Base-by-base conservation (phyloP, 64 coral and sea anemone species). In the Actinia tenebrosa region DNA sequence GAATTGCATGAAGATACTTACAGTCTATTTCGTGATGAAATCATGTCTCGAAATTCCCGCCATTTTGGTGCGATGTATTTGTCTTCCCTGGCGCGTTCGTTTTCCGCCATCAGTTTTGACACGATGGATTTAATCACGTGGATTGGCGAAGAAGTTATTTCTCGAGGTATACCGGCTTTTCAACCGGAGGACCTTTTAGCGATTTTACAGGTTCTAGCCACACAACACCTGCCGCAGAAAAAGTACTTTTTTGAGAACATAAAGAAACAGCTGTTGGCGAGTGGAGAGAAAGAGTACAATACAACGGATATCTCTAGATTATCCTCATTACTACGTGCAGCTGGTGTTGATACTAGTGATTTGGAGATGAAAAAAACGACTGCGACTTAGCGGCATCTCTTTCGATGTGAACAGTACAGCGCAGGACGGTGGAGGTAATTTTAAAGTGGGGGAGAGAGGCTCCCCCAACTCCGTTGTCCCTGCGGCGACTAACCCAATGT, bases 121-220 rank as follows among this genome's bases (percentile, higher is more conserved):
- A 53, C 50, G 50, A 20, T 3, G 16, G 13, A 16, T 53, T 53
- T 81, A 6, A 53, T 81, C 11, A 19, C 19, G 5, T 85, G 83
- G 83, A 22, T 85, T 43, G 83, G 46, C 15, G 60, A 85, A 30
- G 83, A 85, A 63, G 56, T 85, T 61, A 10, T 85, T 61, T 45
- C 18, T 30, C n/a, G 83, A 10, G 30, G 54, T 85, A 16, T 61
- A 23, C 43, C 55, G 5, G 56, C 83, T 26, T 85, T 85, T 44
- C 0, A 7, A 16, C 1, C 56, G 16, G 27, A 55, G 16, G 83
- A 62, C 1, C 83, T 85, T 81, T 30, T 75, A 75, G 25, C 1
- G 26, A 75, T 42, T 30, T 75, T 75, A 75, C n/a, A 75, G 26
- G 5, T 75, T 3, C 26, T 75, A 4, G 69, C 23, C 10, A 26